These are phyloP conservation scores for Athetis lepigone DNA, from an alignment of 2,888 invertebrate species.

Conservation along the genomic window DNA sequence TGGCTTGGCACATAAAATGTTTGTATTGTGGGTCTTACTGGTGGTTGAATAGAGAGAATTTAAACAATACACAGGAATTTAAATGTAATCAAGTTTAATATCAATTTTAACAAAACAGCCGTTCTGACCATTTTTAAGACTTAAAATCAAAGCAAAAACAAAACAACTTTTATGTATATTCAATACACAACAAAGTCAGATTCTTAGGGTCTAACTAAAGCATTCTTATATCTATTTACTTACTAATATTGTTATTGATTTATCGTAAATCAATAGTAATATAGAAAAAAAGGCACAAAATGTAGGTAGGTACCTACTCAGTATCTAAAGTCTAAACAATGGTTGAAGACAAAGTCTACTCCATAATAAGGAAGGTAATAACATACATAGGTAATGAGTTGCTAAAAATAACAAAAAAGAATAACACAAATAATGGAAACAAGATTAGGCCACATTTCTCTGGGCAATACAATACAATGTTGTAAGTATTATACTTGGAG, in stretches of 20 bases:
- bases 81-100: constrained; percentile 16
- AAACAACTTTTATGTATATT: too few relatives aligned
- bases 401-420: too few relatives aligned
- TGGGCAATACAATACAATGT: too few relatives aligned
- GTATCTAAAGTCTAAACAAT: too few relatives aligned
- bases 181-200: neutral
- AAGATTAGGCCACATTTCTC: neutral
- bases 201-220: neutral
- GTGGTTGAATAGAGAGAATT: neutral
- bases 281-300: neutral
- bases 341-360: too few relatives aligned
- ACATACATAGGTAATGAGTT: too few relatives aligned
- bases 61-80: neutral
- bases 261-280: constrained; percentile 28
- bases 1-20: neutral
- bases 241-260: constrained; percentile 3
- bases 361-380: too few relatives aligned
- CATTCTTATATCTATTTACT: constrained; percentile 21
- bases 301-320: neutral
- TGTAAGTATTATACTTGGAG: neutral
- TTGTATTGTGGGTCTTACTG: neutral
- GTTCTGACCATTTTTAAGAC: neutral
- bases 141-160: constrained; percentile 5
- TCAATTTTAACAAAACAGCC: constrained; percentile 2
- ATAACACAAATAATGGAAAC: neutral